Evolutionary conservation across 2,797 vertebrate genomes (phyloP), one percentile per base, ranked within the genome.

Genomic region (Platyrinchus mystaceus): DNA sequence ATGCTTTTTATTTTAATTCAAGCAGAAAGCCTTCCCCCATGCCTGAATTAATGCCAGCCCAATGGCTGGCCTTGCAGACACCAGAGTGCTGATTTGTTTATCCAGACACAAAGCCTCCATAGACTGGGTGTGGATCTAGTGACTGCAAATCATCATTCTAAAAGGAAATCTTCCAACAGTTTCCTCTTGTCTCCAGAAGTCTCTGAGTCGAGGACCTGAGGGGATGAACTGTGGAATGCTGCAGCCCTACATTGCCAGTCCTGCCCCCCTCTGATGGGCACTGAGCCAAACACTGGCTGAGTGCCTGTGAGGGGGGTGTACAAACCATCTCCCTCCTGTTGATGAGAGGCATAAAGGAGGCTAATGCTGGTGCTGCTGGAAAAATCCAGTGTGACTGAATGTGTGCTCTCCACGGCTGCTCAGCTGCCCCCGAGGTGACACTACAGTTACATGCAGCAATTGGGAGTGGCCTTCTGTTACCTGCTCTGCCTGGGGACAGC

Each of bases 1-100:
- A 90, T 64, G 86, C 67, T 88, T 92, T 93, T 83, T 47, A 56
- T 68, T 92, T 85, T 80, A 64, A 86, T 60, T 49, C 73, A 28
- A n/a, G 76, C 91, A 49, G 89, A 92, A 90, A 76, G 46, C 64
- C 83, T 63, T 60, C 67, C 66, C 32, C 46, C 8, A 1, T 74
- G 70, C 68, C 75, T 22, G 55, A 39, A 15, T 28, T 37, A 28
- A 23, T 50, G 63, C 74, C 46, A 27, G 53, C 26, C 7, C 77
- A 78, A 83, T n/a, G 62, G 62, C 69, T 59, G 63, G 34, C 43
- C 3, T 6, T 26, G 4, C 77, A 81, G 94, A 46, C 62, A 80
- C 62, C 37, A 16, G 59, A 15, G 59, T 3, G 24, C 55, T 55
- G 13, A 16, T 75, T 89, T 71, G 58, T 56, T 53, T 84, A 16